Percentiles rank a stretch among this genome's conserved stretches.
Conservation (phyloP, 2,888 invertebrate genomes). For the Xiphydria camelus region DNA sequence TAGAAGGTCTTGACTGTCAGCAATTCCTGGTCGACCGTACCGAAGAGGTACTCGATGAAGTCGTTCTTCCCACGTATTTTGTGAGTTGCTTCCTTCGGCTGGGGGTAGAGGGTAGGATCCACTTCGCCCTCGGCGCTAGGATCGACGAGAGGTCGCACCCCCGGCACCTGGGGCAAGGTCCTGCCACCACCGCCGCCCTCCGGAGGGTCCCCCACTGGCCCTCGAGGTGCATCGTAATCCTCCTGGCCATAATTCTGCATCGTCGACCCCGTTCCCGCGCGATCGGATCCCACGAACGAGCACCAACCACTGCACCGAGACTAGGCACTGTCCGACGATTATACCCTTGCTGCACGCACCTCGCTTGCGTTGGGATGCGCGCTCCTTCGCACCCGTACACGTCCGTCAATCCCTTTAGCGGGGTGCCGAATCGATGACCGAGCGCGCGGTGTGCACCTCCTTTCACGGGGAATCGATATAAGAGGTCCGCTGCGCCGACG, state of each 20-base stretch:
- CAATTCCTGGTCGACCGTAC: slow-evolving; percentile 86
- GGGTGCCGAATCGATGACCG: slow-evolving; percentile 48
- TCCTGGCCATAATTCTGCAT: slow-evolving; percentile 52
- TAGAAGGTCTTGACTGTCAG: slow-evolving; percentile 97
- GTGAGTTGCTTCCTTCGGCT: slow-evolving; percentile 86
- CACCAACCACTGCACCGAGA: no score
- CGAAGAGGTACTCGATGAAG: slow-evolving; percentile 79
- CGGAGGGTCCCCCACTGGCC: slow-evolving; percentile 29
- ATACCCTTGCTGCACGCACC: no score
- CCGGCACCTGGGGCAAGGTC: slow-evolving; percentile 40
- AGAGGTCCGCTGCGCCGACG: slow-evolving; percentile 43
- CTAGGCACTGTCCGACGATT: no score
- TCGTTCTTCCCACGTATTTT: slow-evolving; percentile 88
- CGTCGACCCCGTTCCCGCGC: slow-evolving; percentile 15
- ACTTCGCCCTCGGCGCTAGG: slow-evolving; percentile 85
- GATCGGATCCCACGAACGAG: slow-evolving; percentile 13
- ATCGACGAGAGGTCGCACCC: slow-evolving; percentile 74
- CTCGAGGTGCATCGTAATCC: slow-evolving; percentile 41
- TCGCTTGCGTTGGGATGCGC: no score
- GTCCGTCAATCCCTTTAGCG: slow-evolving; percentile 41
- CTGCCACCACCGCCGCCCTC: slow-evolving; percentile 24
- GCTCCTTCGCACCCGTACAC: no score
- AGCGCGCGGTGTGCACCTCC: slow-evolving; percentile 44
- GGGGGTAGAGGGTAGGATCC: slow-evolving; percentile 79
- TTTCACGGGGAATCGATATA: slow-evolving; percentile 49